Evolutionary conservation across 2,888 invertebrate genomes (phyloP).

Genomic region (Deroplatys truncata): DNA sequence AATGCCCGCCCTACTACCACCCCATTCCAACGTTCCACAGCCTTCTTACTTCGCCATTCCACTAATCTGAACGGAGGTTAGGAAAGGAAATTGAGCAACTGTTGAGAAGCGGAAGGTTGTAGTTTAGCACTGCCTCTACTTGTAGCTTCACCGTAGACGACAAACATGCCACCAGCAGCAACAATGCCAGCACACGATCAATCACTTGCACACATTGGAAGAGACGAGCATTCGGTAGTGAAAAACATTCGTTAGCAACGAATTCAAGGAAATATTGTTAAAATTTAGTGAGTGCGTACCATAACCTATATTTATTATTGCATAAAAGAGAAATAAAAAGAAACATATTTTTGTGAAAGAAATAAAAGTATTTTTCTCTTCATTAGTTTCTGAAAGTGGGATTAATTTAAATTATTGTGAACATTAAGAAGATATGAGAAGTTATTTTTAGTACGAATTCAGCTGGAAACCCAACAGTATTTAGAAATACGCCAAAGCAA

Average conservation of each 20-base stretch:
- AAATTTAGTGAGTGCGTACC: not conserved
- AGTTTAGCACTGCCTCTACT: not conserved
- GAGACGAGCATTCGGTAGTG: not conserved
- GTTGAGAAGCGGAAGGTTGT: not conserved
- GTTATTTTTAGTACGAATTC: conserved; percentile 8
- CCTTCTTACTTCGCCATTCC: not conserved
- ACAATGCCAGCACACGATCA: not conserved
- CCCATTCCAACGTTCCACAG: not conserved
- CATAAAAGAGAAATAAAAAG: not conserved
- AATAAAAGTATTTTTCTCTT: conserved; percentile 12
- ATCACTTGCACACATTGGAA: not conserved
- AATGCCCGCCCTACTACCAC: not conserved
- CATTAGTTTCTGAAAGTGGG: conserved; percentile 1
- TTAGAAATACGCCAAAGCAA: not conserved
- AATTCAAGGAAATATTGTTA: not conserved
- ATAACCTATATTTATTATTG: not conserved
- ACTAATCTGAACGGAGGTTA: not conserved
- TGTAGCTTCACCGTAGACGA: not conserved
- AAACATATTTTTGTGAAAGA: conserved; percentile 10
- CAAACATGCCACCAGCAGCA: not conserved
- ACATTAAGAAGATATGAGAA: conserved; percentile 6
- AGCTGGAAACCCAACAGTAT: not conserved
- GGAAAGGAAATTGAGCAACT: not conserved
- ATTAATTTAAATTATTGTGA: conserved; percentile 3
- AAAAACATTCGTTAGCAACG: not conserved